Percentiles rank a stretch among this genome's conserved stretches.
phyloP scores from a whole-genome alignment of 1,140 invertebrate species.

The Coenobita brevimanus region DNA sequence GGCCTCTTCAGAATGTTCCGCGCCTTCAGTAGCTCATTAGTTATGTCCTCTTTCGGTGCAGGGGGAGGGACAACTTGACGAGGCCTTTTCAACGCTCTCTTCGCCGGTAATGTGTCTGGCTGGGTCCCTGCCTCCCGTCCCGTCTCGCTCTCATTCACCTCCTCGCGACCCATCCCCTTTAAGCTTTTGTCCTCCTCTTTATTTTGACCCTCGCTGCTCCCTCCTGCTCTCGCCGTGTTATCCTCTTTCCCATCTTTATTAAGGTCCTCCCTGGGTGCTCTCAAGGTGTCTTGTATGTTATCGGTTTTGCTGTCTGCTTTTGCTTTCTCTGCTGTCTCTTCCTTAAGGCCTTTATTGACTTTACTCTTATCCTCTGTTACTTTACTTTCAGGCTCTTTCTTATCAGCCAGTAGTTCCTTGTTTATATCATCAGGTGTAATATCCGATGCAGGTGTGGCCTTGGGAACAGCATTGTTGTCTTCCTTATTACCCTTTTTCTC shows the following conservation, averaged over 20 bases:
- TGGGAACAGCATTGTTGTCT: too few relatives aligned
- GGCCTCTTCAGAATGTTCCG: constrained; percentile 62
- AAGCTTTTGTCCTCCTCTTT: constrained; percentile 11
- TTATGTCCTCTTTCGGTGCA: constrained; percentile 34
- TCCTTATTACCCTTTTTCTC: too few relatives aligned
- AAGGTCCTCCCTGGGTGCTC: too few relatives aligned
- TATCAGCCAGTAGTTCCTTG: too few relatives aligned
- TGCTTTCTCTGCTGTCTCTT: background rate
- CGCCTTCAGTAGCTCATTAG: constrained; percentile 49
- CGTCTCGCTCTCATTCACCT: background rate
- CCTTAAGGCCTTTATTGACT: too few relatives aligned
- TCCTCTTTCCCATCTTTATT: background rate
- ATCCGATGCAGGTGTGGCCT: too few relatives aligned
- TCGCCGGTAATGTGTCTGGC: constrained; percentile 4
- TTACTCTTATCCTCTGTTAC: too few relatives aligned
- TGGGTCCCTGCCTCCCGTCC: background rate
- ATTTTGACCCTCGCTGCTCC: background rate
- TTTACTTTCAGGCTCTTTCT: too few relatives aligned
- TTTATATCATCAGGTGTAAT: too few relatives aligned
- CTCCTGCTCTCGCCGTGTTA: background rate
- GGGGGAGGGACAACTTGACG: constrained; percentile 38
- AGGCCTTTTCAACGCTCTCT: constrained; percentile 48
- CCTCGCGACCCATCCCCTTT: background rate
- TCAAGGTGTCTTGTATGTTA: background rate
- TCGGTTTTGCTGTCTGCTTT: background rate